Conservation (phyloP, 2,113 vertebrate species). For the Cygnus atratus region DNA sequence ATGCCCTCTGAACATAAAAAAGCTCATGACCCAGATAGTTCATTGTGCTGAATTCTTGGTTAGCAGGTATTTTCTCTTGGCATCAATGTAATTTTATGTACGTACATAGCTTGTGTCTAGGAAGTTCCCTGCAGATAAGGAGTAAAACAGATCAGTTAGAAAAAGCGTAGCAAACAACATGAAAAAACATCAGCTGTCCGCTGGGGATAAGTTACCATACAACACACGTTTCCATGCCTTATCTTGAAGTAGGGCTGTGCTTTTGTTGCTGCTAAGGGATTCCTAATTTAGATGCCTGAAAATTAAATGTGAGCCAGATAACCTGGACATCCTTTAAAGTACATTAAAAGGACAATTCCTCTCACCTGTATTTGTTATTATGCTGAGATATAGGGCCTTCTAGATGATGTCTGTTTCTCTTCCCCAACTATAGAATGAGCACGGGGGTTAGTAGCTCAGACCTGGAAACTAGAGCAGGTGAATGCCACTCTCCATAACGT, state of each 20-base stretch:
- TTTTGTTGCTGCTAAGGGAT: background rate
- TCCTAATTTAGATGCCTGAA: background rate
- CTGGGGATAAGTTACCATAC: background rate
- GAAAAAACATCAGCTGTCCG: background rate
- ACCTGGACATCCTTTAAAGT: background rate
- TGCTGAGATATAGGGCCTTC: background rate
- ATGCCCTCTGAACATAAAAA: background rate
- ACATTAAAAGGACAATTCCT: conserved; percentile 11
- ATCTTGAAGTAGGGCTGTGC: background rate
- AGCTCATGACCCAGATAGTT: background rate
- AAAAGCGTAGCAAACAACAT: background rate
- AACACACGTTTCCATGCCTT: background rate
- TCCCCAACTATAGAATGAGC: background rate
- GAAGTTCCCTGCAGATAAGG: background rate
- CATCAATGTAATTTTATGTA: background rate
- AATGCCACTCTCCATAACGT: background rate
- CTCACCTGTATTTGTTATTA: background rate
- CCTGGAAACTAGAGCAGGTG: background rate
- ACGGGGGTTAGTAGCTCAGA: background rate
- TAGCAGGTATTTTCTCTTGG: background rate
- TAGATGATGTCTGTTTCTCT: background rate
- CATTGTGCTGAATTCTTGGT: background rate
- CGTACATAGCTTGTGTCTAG: background rate
- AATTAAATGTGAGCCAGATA: background rate
- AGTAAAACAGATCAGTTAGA: background rate